A percentile compares a stretch with the other conserved stretches of the same genome.
Evolutionary conservation across 2,113 vertebrate species (phyloP).

Genomic region (Emberiza fucata): DNA sequence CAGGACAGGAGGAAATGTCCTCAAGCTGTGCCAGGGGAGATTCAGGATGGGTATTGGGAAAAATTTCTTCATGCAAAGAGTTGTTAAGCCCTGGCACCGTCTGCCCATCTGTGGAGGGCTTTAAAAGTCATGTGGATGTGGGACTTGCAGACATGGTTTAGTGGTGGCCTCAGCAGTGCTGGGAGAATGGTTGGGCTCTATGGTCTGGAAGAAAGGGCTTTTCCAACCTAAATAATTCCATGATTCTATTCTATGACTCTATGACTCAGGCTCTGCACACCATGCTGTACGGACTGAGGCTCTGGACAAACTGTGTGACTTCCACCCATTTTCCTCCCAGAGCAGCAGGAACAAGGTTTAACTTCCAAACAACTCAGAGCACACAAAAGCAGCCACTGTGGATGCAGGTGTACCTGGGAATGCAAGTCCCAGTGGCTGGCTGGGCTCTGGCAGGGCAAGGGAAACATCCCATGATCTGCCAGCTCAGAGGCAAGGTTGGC

Average conservation of each 20-base stretch:
- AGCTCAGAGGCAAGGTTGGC: neutral
- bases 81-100: neutral
- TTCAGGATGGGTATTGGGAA: neutral
- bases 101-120: neutral
- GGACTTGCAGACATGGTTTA: neutral
- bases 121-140: neutral
- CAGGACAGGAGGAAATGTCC: neutral
- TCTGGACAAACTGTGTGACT: neutral
- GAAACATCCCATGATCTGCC: accelerated
- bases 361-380: neutral
- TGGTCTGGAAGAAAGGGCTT: neutral
- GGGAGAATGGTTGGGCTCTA: neutral
- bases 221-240: neutral
- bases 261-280: neutral
- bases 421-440: neutral
- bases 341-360: neutral
- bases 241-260: neutral
- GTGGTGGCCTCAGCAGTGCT: neutral
- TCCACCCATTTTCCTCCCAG: neutral
- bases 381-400: neutral
- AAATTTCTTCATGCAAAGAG: neutral
- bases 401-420: accelerated
- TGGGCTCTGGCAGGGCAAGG: neutral
- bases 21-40: neutral
- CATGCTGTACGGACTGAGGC: too few relatives aligned